These are phyloP conservation scores for Numenius phaeopus DNA, from an alignment of 2,797 vertebrate genomes.

Conservation along the genomic window DNA sequence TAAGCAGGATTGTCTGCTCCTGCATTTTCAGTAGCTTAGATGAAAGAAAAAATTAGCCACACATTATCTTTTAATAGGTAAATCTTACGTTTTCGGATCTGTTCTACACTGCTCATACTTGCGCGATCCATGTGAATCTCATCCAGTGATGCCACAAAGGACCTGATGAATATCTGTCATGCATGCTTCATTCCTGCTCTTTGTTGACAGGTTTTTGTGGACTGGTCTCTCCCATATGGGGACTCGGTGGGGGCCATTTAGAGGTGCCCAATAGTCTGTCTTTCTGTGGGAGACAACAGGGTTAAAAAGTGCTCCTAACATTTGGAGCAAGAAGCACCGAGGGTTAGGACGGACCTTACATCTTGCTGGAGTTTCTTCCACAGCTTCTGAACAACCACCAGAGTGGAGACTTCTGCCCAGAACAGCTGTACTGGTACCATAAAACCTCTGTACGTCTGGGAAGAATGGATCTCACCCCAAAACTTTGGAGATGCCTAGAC, in stretches of 20 bases:
- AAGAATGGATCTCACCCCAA: background rate
- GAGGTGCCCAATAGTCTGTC: background rate
- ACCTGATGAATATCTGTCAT: background rate
- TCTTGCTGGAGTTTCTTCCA: background rate
- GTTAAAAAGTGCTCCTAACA: background rate
- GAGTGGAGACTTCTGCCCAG: background rate
- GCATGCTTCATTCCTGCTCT: background rate
- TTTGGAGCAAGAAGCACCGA: background rate
- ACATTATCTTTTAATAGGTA: background rate
- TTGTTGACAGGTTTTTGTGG: background rate
- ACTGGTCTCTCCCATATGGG: background rate
- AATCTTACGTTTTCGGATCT: background rate
- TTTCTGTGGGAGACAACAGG: background rate
- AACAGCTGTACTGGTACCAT: background rate
- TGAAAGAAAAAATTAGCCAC: background rate
- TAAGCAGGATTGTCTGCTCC: background rate
- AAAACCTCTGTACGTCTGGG: background rate
- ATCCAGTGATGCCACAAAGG: background rate
- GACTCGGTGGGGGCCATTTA: background rate
- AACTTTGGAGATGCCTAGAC: background rate
- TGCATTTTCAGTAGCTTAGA: background rate
- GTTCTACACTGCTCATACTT: background rate
- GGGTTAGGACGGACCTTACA: background rate
- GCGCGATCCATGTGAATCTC: accelerated
- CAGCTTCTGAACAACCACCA: background rate